Evolutionary conservation across 2,797 vertebrate genomes (phyloP).

Genomic region (Etheostoma perlongum): DNA sequence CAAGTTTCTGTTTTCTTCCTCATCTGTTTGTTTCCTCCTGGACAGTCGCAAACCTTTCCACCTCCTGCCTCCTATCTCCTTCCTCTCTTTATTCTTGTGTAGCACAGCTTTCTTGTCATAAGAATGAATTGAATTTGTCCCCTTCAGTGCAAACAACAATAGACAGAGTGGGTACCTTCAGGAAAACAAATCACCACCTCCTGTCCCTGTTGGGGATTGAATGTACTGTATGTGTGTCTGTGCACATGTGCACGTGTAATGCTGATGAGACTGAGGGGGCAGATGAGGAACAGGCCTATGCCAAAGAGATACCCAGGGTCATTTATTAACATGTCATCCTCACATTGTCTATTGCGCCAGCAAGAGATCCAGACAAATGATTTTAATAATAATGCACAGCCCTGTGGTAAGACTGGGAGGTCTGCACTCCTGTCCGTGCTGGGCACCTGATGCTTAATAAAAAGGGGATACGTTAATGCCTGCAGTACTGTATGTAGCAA

Average conservation of each 20-base stretch:
- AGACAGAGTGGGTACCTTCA: conserved; percentile 97
- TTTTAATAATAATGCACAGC: conserved; percentile 96
- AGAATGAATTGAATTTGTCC: conserved; percentile 99
- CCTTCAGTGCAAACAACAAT: conserved; percentile 99
- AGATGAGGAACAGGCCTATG: conserved; percentile 95
- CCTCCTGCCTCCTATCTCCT: conserved; percentile 40
- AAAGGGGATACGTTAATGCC: conserved; percentile 43
- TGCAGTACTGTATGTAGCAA: conserved; percentile 39
- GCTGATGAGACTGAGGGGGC: conserved; percentile 85
- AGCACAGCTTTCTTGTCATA: conserved; percentile 95
- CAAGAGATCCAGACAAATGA: conserved; percentile 97
- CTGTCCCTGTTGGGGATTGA: conserved; percentile 94
- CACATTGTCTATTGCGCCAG: conserved; percentile 93
- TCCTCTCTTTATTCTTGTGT: conserved; percentile 80
- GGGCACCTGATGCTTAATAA: conserved; percentile 73
- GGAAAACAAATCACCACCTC: conserved; percentile 97
- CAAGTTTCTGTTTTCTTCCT: conserved; percentile 84
- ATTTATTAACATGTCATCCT: conserved; percentile 98
- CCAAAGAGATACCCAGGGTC: conserved; percentile 92
- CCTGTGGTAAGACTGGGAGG: conserved; percentile 90
- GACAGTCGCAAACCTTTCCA: conserved; percentile 79
- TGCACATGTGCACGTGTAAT: conserved; percentile 71
- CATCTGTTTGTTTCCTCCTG: conserved; percentile 86
- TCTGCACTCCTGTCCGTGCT: conserved; percentile 68
- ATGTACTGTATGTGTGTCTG: conserved; percentile 67